These are phyloP conservation scores for Neoitamus cyanurus DNA, from an alignment of 2,888 invertebrate genomes.

Conservation along the genomic window DNA sequence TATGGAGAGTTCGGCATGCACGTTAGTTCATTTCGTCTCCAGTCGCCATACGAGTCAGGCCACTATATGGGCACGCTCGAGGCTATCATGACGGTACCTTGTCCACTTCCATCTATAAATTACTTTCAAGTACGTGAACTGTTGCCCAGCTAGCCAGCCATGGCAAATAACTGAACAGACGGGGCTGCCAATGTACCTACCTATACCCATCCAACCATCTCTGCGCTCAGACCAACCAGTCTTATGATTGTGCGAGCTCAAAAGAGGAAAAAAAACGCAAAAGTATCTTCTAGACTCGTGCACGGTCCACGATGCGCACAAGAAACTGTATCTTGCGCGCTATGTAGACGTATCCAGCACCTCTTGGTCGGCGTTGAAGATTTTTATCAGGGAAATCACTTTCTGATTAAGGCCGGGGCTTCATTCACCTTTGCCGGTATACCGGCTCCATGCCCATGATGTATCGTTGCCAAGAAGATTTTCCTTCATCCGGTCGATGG, in stretches of 20 bases:
- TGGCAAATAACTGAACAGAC: background rate
- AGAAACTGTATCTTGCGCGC: background rate
- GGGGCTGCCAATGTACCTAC: background rate
- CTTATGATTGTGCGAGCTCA: background rate
- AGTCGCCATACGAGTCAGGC: background rate
- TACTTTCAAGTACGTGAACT: background rate
- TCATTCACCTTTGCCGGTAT: background rate
- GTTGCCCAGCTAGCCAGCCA: background rate
- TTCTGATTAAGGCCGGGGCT: background rate
- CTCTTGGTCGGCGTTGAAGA: background rate
- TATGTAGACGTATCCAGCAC: background rate
- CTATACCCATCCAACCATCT: background rate
- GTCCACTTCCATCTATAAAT: background rate
- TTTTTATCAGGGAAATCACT: background rate
- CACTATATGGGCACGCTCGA: background rate
- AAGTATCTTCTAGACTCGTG: background rate
- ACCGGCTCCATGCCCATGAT: background rate
- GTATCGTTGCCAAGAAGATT: background rate
- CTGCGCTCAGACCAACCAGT: background rate
- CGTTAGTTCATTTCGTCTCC: background rate
- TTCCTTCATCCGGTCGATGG: background rate
- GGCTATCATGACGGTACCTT: background rate
- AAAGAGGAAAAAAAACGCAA: background rate
- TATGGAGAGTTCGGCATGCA: background rate
- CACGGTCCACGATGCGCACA: background rate